Percentiles rank a stretch among this genome's conserved stretches.
Conservation (phyloP, 2,888 invertebrate genomes). For the Cheilosia variabilis region DNA sequence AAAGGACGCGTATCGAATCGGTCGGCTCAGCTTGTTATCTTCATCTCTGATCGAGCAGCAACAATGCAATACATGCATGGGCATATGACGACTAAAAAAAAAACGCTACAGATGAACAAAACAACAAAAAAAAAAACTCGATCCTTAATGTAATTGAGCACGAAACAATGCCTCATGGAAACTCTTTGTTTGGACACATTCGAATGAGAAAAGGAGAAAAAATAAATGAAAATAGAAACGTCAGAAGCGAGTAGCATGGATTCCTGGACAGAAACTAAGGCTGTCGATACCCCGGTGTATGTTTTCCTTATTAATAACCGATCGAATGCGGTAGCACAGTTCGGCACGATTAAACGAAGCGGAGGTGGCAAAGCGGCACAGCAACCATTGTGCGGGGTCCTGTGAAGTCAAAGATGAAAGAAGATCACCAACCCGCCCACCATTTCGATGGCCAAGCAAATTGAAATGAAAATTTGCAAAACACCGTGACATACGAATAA, state of each 20-base stretch:
- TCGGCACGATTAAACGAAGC: constrained; percentile 80
- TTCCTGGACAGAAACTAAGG: constrained; percentile 52
- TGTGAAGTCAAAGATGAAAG: constrained; percentile 78
- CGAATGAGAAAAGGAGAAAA: constrained; percentile 65
- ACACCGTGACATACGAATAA: constrained; percentile 76
- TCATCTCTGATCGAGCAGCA: constrained; percentile 72
- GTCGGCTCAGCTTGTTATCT: constrained; percentile 71
- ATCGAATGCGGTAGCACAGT: constrained; percentile 78
- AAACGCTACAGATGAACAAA: constrained; percentile 37
- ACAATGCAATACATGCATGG: constrained; percentile 37
- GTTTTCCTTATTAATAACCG: constrained; percentile 72
- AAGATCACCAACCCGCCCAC: constrained; percentile 79
- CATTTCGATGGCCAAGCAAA: constrained; percentile 77
- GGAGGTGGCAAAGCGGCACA: constrained; percentile 73
- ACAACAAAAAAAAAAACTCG: constrained; percentile 48
- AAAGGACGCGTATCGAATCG: constrained; percentile 75
- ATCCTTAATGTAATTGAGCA: constrained; percentile 75
- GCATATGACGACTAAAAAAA: constrained; percentile 22
- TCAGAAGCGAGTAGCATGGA: constrained; percentile 22
- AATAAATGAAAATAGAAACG: constrained; percentile 48
- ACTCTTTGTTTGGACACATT: constrained; percentile 75
- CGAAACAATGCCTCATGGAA: constrained; percentile 70
- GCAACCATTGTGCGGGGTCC: constrained; percentile 48
- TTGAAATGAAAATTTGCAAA: constrained; percentile 80
- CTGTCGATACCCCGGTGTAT: constrained; percentile 37